These are phyloP conservation scores for Propithecus deckenii DNA, from an alignment of 2,797 vertebrate genomes.

Conservation along the genomic window DNA sequence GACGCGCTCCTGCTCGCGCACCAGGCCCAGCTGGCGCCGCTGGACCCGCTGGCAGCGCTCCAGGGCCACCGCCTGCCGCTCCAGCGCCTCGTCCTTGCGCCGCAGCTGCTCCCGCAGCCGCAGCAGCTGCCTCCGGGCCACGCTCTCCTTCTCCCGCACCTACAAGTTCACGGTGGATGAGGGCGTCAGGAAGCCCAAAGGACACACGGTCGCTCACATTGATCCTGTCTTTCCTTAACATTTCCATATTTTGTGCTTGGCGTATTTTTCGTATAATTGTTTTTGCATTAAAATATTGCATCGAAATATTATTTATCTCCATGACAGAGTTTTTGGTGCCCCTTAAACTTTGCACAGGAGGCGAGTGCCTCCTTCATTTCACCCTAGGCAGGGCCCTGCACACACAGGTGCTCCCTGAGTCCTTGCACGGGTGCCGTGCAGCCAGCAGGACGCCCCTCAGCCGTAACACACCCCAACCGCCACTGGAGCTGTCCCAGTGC, in stretches of 20 bases:
- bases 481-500: background rate
- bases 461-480: fast-evolving
- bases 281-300: background rate
- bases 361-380: background rate
- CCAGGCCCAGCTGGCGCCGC: conserved; percentile 84
- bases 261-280: background rate
- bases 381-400: background rate
- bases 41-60: conserved; percentile 89
- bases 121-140: conserved; percentile 67
- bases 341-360: background rate
- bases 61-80: conserved; percentile 88
- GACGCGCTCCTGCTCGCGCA: conserved; percentile 84
- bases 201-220: fast-evolving
- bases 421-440: background rate
- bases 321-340: background rate
- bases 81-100: conserved; percentile 89
- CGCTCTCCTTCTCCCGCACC: conserved; percentile 61
- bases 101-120: conserved; percentile 88
- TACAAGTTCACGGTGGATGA: conserved; percentile 45
- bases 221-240: background rate
- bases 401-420: background rate
- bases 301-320: background rate
- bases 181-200: background rate
- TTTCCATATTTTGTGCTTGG: fast-evolving
- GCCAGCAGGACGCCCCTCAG: too few relatives aligned